Evolutionary conservation across 92 coral and sea anemone genomes (phyloP), one percentile per base, ranked within the genome.

Genomic region (Pocillopora grandis): DNA sequence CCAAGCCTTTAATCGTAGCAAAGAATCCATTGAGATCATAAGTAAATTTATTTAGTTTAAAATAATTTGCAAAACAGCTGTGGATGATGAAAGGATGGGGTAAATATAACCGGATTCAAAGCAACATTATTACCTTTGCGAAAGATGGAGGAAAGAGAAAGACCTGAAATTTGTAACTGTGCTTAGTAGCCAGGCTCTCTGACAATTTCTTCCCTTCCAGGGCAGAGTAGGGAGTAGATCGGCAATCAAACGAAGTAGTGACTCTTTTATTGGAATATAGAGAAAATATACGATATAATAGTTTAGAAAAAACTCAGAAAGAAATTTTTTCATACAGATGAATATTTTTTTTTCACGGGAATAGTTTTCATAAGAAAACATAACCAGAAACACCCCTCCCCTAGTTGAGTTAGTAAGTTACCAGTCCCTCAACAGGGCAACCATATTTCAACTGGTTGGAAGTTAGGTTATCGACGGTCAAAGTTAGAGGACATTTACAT

Each of bases 81-180:
- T 27, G 86, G 86, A 83, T 83, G 86, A 27, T 18, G 9, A 12
- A 20, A 65, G 66, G 12, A 73, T 73, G 73, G 20, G 5, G n/a
- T 48, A 62, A 65, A 74, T 83, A 62, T 48, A 13, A 19, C 23
- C 11, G 86, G 86, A 83, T 83, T 10, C 37, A 0, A 3, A 33
- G 21, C 71, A 0, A 27, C 64, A 74, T 18, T 74, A 66, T 64
- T 33, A 83, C 80, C 86, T 83, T 82, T 31, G 62, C 78, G 3
- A 86, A 88, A 91, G 94, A 91, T 88, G 86, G 88, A 85, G 18
- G 70, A 86, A 85, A 88, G 83, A 84, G 82, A 90, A 76, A 78
- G 64, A 86, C 78, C 76, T 78, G 77, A 66, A 64, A 71, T 42
- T 76, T 77, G 87, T 59, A 64, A 77, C 72, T 37, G 52, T 36